Conservation (phyloP, 2,113 vertebrate species). For the Ictalurus furcatus region DNA sequence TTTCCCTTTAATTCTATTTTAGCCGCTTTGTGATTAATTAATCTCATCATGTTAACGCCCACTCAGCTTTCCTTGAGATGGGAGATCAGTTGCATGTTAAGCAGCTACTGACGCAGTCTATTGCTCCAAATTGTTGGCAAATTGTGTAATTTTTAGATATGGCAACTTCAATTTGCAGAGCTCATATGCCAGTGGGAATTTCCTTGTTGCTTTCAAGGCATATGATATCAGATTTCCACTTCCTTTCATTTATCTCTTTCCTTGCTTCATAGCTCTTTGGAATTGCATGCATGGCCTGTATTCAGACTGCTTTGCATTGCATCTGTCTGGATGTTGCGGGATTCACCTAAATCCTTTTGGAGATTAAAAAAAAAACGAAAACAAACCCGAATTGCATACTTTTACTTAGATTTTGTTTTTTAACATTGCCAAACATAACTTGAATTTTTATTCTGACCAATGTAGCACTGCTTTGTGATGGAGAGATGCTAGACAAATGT, state of each 20-base stretch:
- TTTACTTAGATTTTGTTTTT: neutral
- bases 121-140: neutral
- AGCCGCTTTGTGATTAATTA: constrained; percentile 65
- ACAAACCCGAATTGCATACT: neutral
- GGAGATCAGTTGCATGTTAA: constrained; percentile 17
- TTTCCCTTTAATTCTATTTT: constrained; percentile 62
- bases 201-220: constrained; percentile 2
- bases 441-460: neutral
- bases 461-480: neutral
- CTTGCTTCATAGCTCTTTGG: neutral
- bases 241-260: constrained; percentile 20
- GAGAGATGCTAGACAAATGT: neutral
- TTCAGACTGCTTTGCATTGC: neutral
- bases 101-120: constrained; percentile 3
- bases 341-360: neutral
- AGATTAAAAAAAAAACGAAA: neutral
- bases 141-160: constrained; percentile 1
- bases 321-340: neutral
- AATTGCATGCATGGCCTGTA: neutral
- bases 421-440: neutral
- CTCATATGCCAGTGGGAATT: neutral
- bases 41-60: constrained; percentile 61
- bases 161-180: neutral
- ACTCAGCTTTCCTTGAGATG: constrained; percentile 9
- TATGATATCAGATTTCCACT: constrained; percentile 15